These are phyloP conservation scores for Pluvialis apricaria DNA, from an alignment of 2,113 vertebrate species.

Conservation along the genomic window DNA sequence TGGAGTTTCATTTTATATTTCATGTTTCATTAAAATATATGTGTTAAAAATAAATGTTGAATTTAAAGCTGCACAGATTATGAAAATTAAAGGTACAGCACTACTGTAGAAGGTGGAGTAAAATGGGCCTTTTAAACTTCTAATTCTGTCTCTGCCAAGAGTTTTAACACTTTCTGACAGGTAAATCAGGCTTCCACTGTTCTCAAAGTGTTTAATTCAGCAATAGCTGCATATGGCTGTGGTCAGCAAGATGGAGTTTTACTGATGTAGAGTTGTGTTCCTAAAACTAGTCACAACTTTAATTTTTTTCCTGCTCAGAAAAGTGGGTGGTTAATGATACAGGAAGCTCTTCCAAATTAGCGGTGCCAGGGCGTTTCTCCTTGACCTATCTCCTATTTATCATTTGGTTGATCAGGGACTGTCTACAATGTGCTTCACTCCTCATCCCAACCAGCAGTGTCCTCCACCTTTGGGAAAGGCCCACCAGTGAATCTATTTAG, in stretches of 20 bases:
- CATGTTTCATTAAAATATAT: conserved; percentile 80
- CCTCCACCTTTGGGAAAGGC: fast-evolving
- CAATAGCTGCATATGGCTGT: neutral
- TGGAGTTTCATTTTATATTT: conserved; percentile 76
- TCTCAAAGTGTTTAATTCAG: conserved; percentile 51
- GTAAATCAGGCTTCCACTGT: conserved; percentile 32
- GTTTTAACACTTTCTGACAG: conserved; percentile 28
- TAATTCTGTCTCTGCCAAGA: conserved; percentile 22
- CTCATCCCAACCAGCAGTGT: neutral
- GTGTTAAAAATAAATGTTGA: conserved; percentile 78
- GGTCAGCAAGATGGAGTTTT: neutral
- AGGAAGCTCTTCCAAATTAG: neutral
- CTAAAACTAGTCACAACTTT: neutral
- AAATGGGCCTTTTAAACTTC: conserved; percentile 1
- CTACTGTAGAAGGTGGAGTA: neutral
- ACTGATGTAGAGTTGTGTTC: neutral
- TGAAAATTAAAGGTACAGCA: conserved; percentile 69
- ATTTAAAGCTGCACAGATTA: conserved; percentile 70
- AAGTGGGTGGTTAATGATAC: neutral
- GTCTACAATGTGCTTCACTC: neutral
- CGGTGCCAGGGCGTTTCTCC: neutral
- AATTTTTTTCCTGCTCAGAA: neutral
- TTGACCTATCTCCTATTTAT: neutral
- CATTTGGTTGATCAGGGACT: neutral
- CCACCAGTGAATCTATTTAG: neutral